These are phyloP conservation scores for Micoletzkya japonica DNA, from an alignment of 2,888 invertebrate species.

Conservation along the genomic window DNA sequence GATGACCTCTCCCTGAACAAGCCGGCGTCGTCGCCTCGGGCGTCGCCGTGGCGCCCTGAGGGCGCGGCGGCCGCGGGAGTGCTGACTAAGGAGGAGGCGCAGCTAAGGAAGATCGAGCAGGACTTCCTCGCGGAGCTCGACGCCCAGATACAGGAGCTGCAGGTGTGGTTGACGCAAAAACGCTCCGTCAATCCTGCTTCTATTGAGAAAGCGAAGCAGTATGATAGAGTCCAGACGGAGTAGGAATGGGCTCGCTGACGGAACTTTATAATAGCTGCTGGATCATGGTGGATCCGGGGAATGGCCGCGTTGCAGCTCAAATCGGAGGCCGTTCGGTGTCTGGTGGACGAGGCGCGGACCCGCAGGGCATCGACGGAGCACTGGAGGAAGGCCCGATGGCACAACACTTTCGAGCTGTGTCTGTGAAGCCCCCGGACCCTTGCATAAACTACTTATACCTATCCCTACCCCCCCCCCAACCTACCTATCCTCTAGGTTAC, in stretches of 20 bases:
- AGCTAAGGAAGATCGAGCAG: constrained; percentile 26
- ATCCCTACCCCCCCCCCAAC: no score
- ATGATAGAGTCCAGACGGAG: no score
- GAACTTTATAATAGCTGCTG: not conserved
- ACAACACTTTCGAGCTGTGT: constrained; percentile 29
- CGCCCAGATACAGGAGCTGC: constrained; percentile 27
- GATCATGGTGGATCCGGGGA: not conserved
- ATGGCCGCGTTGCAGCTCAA: constrained; percentile 18
- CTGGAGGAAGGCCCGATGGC: constrained; percentile 20
- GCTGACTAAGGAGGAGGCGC: not conserved
- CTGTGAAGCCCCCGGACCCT: not conserved
- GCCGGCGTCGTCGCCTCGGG: not conserved
- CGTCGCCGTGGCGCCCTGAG: not conserved
- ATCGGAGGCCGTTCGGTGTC: constrained; percentile 26
- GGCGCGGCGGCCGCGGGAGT: not conserved
- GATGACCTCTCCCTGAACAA: not conserved
- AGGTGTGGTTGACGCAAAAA: constrained; percentile 1
- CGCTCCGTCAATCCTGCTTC: no score
- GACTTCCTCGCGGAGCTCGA: constrained; percentile 27
- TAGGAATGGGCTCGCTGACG: no score
- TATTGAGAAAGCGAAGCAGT: no score
- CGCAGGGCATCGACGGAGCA: constrained; percentile 15
- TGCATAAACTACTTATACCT: not conserved
- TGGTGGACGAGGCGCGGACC: constrained; percentile 24
- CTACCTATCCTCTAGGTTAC: no score